Evolutionary conservation across 2,888 invertebrate genomes (phyloP).

Genomic region (Chrysodeixis includens): DNA sequence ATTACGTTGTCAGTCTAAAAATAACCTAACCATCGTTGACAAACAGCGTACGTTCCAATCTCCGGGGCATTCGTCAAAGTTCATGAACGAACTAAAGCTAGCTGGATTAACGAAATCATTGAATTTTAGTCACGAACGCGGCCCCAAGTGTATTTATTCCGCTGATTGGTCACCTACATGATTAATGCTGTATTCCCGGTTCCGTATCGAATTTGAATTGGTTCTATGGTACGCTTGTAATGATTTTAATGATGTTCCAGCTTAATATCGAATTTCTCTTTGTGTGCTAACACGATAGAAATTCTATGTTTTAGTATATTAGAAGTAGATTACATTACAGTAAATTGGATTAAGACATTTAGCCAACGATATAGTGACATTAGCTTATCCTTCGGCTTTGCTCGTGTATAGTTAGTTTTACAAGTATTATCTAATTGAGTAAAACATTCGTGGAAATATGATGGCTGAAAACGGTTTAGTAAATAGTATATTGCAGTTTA

Average conservation of each 20-base stretch:
- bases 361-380: no score
- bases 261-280: background rate
- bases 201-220: conserved; percentile 16
- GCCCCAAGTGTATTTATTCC: conserved; percentile 27
- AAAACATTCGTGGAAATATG: no score
- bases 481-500: no score
- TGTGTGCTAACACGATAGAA: background rate
- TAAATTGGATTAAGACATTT: no score
- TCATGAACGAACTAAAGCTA: conserved; percentile 39
- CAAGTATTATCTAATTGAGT: no score
- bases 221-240: conserved; percentile 8
- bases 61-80: conserved; percentile 19
- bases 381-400: no score
- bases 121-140: conserved; percentile 48
- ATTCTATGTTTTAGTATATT: no score
- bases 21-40: background rate
- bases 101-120: conserved; percentile 36
- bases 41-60: conserved; percentile 3
- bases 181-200: conserved; percentile 24
- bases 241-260: background rate
- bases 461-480: no score
- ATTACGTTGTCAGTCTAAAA: background rate
- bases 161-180: conserved; percentile 41
- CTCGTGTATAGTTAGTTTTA: no score
- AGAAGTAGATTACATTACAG: no score